Evolutionary conservation across 2,113 vertebrate species (phyloP), one percentile per base, ranked within the genome.

Genomic region (Elgaria multicarinata): DNA sequence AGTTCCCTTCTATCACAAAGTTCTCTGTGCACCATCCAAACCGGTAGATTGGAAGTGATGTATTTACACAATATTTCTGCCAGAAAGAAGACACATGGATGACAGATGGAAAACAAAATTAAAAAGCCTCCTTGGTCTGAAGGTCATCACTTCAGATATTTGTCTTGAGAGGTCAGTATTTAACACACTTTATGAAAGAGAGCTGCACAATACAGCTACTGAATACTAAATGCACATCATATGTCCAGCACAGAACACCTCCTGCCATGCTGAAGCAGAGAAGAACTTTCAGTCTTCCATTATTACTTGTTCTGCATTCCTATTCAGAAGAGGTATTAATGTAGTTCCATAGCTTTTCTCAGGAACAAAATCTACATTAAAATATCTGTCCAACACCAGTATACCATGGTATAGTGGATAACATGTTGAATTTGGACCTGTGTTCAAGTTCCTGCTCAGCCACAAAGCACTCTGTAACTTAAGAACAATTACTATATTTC

Each of bases 91-190:
- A 86, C 89, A 89, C 46, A 46, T 90, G 91, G 36, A 64, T 76
- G 55, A 36, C 87, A 87, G 90, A 91, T 0, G 0, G 91, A 93
- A 94, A 91, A 58, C 77, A 90, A 89, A 89, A 93, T 83, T 77
- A 89, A 95, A 93, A 95, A 93, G 6, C 69, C 87, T 93, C 91
- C 92, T 94, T 95, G 90, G 91, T 88, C 42, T 46, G 91, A 95
- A 95, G 94, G 92, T 95, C 91, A 95, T 67, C 86, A 92, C 44
- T 92, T 88, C 91, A 94, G 78, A 93, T 82, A 90, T 55, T 85
- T 18, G 22, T 83, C 67, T 83, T 66, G 50, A 20, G 39, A 36
- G 86, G 84, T 93, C 86, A 10, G 78, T 33, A 82, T 92, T 91
- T 93, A 87, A 87, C 85, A 90, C 53, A 39, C 74, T 31, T 3